Evolutionary conservation across 2,888 invertebrate species (phyloP), one percentile per base, ranked within the genome.

Genomic region (Ctena decussata): DNA sequence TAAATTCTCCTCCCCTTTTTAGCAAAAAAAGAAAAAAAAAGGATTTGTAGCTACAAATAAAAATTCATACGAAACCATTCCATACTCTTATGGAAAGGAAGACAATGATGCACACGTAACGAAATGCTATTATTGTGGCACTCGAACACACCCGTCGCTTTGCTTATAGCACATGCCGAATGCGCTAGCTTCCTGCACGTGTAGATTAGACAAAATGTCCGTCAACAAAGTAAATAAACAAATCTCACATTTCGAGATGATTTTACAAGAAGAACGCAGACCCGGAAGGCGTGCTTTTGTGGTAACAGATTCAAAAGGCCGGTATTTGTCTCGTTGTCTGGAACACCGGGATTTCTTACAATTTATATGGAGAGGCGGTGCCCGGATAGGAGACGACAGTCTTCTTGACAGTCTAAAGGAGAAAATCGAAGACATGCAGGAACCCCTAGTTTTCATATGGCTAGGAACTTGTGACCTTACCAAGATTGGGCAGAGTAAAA

Each of bases 351-450:
- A 75, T 35, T 57, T 44, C 18, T 2, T 69, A 0, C 65, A 77
- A 24, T n/a, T 77, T 32, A 32, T 77, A 18, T 77, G 69, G 77
- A 77, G 69, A 41, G 69, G 77, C 44, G 69, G 77, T n/a, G 77
- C 77, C 30, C 18, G 65, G 5, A 49, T 49, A 49, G 46, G 46
- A 0, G 37, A 77, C 44, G 35, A n/a, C 6, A 53, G 53, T 35
- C 27, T 32, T n/a, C 27, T 32, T n/a, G 35, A 21, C 15, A n/a
- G 30, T 5, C 35, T 74, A 5, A 6, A 32, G 32, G 32, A 32
- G 12, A 74, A 74, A 37, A 30, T 74, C n/a, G n/a, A 27, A 32
- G 49, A 30, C 6, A 46, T 74, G 35, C 49, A 49, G 18, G 46
- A 15, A 32, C 74, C 49, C 8, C 32, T 74, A 15, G 53, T 74